Evolutionary conservation across 2,113 vertebrate genomes (phyloP).

Genomic region (Atrichornis clamosus): DNA sequence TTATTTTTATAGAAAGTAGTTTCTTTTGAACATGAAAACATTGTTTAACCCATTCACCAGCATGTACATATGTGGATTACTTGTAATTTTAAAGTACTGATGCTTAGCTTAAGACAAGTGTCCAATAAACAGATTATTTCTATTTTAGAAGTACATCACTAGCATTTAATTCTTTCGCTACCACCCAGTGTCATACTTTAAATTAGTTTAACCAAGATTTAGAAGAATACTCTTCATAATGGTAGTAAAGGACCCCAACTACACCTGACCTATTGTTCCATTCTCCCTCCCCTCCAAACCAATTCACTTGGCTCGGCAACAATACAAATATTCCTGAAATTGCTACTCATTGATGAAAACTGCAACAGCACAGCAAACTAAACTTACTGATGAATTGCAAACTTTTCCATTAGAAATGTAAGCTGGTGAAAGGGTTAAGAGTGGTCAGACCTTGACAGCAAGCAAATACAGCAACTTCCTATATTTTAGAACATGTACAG

Average conservation of each 20-base stretch:
- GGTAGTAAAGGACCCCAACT: not conserved
- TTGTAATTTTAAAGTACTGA: not conserved
- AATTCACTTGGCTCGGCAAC: not conserved
- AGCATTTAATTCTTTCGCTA: not conserved
- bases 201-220: not conserved
- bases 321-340: slow-evolving; percentile 14
- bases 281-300: not conserved
- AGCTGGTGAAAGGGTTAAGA: slow-evolving; percentile 87
- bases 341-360: slow-evolving; percentile 31
- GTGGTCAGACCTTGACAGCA: slow-evolving; percentile 42
- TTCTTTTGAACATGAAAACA: not conserved
- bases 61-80: not conserved
- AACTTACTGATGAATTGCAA: slow-evolving; percentile 89
- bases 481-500: not conserved
- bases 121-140: not conserved
- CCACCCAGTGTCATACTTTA: not conserved
- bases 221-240: not conserved
- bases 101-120: not conserved
- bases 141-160: not conserved
- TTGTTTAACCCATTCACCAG: slow-evolving; percentile 64
- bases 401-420: slow-evolving; percentile 81
- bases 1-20: not conserved
- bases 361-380: slow-evolving; percentile 71
- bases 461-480: not conserved
- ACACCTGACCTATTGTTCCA: not conserved